These are phyloP conservation scores for Eciton burchellii DNA, from an alignment of 1,140 invertebrate species.

Conservation along the genomic window DNA sequence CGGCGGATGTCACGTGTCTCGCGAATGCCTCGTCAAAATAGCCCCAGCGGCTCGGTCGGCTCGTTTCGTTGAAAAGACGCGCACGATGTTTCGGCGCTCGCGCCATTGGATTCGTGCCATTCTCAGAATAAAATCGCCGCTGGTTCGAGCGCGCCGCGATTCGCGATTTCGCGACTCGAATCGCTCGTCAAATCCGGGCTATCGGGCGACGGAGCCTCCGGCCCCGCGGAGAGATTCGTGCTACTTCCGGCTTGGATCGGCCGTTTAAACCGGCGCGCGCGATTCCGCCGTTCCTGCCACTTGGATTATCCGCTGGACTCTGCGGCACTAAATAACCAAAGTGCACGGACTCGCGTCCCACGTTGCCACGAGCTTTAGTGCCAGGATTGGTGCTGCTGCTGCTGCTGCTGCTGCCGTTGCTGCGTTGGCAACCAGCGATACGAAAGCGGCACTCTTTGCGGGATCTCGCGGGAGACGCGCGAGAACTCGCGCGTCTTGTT, in stretches of 20 bases:
- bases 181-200: slow-evolving; percentile 33
- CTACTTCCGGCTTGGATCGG: not conserved
- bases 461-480: too few relatives aligned
- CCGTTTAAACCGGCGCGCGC: not conserved
- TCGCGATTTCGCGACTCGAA: slow-evolving; percentile 13
- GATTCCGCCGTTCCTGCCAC: not conserved
- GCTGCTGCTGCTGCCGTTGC: too few relatives aligned
- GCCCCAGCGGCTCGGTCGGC: not conserved
- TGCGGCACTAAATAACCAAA: too few relatives aligned
- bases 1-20: not conserved
- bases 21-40: slow-evolving; percentile 7
- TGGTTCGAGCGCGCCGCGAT: not conserved
- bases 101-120: slow-evolving; percentile 50
- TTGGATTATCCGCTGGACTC: too few relatives aligned
- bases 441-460: too few relatives aligned
- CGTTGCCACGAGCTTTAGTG: too few relatives aligned
- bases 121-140: slow-evolving; percentile 55
- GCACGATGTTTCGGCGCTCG: slow-evolving; percentile 17
- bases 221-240: not conserved
- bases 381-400: too few relatives aligned
- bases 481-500: too few relatives aligned
- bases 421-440: too few relatives aligned
- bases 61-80: slow-evolving; percentile 7
- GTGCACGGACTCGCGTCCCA: too few relatives aligned
- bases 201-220: too few relatives aligned